Evolutionary conservation across 2,113 vertebrate species (phyloP).

Genomic region (Cephalopterus ornatus): DNA sequence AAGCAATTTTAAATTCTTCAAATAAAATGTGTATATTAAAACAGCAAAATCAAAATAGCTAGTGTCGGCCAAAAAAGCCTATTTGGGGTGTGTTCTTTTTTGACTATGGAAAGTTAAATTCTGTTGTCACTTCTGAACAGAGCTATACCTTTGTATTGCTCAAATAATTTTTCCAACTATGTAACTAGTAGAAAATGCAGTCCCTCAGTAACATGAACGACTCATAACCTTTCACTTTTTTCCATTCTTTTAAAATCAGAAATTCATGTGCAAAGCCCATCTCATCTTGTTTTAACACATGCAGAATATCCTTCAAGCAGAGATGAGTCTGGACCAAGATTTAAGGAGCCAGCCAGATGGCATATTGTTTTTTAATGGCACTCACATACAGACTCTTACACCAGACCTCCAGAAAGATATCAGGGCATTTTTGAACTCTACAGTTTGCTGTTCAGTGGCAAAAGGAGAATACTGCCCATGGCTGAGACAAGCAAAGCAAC

Average conservation of each 20-base stretch:
- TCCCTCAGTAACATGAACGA: not conserved
- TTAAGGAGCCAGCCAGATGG: not conserved
- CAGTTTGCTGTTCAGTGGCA: not conserved
- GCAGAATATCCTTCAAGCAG: not conserved
- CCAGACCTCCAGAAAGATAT: not conserved
- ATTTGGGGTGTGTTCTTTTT: not conserved
- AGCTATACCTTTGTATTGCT: not conserved
- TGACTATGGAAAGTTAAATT: not conserved
- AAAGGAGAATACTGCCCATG: not conserved
- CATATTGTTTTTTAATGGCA: not conserved
- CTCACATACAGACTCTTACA: fast-evolving
- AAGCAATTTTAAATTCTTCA: not conserved
- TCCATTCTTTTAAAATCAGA: not conserved
- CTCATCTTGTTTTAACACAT: not conserved
- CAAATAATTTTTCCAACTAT: not conserved
- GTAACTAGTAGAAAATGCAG: not conserved
- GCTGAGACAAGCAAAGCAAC: not conserved
- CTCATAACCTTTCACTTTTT: not conserved
- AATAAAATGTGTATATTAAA: not conserved
- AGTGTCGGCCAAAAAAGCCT: not conserved
- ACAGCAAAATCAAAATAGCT: not conserved
- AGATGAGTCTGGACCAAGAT: not conserved
- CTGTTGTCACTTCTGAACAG: not conserved
- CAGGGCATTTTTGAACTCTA: not conserved
- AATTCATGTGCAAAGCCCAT: fast-evolving